A percentile compares a stretch with the other conserved stretches of the same genome.
These are phyloP conservation scores for Cyclophora punctaria DNA, from an alignment of 2,888 invertebrate species.

Conservation along the genomic window DNA sequence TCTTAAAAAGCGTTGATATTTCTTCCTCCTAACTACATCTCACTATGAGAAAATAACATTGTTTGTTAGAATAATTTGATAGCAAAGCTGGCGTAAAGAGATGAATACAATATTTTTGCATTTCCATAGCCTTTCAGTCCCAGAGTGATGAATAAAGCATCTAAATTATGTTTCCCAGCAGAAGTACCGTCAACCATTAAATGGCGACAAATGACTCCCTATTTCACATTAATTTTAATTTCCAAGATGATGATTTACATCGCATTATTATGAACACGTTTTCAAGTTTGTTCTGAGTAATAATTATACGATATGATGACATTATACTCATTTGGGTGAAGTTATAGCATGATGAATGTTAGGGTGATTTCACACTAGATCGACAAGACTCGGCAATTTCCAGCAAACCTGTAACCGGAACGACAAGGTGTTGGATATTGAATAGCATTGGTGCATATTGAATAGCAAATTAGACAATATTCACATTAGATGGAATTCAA, in stretches of 20 bases:
- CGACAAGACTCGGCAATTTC: too few relatives aligned
- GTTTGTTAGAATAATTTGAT: constrained; percentile 6
- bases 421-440: too few relatives aligned
- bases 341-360: too few relatives aligned
- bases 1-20: too few relatives aligned
- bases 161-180: constrained; percentile 10
- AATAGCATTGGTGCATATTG: neutral
- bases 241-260: neutral
- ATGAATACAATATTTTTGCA: constrained; percentile 10
- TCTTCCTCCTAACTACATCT: too few relatives aligned
- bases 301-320: too few relatives aligned
- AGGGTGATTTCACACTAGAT: too few relatives aligned
- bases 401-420: too few relatives aligned
- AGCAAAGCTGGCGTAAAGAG: constrained; percentile 6
- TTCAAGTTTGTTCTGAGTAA: neutral
- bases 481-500: neutral
- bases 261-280: too few relatives aligned
- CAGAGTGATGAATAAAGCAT: constrained; percentile 11
- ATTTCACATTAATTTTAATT: constrained; percentile 6
- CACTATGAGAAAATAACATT: neutral
- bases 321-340: too few relatives aligned
- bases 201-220: constrained; percentile 7
- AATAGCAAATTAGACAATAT: neutral
- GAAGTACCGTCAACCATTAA: constrained; percentile 5
- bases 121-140: constrained; percentile 8